Percentiles rank a stretch among this genome's conserved stretches.
Evolutionary conservation across 2,113 vertebrate species (phyloP).

Genomic region (Cervus canadensis): DNA sequence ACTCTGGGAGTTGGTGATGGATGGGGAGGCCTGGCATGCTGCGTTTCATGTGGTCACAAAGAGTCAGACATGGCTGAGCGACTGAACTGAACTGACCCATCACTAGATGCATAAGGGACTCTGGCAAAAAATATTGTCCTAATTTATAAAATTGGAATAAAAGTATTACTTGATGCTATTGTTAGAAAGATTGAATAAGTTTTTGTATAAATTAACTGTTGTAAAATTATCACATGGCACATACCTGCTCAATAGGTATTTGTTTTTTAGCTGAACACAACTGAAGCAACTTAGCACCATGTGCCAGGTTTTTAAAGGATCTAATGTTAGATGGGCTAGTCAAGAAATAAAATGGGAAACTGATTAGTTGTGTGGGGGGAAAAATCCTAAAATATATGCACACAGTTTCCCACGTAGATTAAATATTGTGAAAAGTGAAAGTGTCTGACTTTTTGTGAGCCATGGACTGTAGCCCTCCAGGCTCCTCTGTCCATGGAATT

Average conservation of each 20-base stretch:
- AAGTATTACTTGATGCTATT: neutral
- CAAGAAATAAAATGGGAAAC: neutral
- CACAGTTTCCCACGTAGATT: neutral
- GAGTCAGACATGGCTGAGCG: neutral
- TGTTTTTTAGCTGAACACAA: neutral
- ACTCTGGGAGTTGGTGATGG: too few relatives aligned
- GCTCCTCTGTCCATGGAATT: neutral
- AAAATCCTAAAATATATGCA: neutral
- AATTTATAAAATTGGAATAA: neutral
- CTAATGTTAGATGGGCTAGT: neutral
- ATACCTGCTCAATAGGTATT: neutral
- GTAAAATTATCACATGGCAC: neutral
- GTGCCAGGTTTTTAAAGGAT: neutral
- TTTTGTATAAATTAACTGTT: neutral
- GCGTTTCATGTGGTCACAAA: too few relatives aligned
- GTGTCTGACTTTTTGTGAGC: neutral
- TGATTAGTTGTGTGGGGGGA: neutral
- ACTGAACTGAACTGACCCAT: neutral
- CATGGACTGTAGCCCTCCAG: neutral
- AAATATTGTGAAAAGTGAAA: neutral
- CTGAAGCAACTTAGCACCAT: neutral
- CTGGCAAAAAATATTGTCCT: neutral
- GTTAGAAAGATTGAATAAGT: neutral
- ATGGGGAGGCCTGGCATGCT: too few relatives aligned
- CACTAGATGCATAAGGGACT: neutral